A percentile compares a stretch with the other conserved stretches of the same genome.
These are phyloP conservation scores for Allenopithecus nigroviridis DNA, from an alignment of 2,797 vertebrate species.

Conservation along the genomic window DNA sequence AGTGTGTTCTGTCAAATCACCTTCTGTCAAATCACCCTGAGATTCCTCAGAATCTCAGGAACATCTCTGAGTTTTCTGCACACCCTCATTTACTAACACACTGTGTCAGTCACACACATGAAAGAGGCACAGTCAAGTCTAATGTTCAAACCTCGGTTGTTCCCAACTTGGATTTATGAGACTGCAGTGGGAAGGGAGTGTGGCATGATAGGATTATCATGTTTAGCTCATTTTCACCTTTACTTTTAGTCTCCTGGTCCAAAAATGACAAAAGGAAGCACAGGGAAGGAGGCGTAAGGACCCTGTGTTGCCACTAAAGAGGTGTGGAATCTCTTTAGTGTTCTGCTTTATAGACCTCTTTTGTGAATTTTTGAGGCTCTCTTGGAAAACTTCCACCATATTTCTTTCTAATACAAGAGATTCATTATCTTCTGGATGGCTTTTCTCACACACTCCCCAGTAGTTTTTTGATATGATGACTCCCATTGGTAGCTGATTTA, in stretches of 20 bases:
- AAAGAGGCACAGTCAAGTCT: not conserved
- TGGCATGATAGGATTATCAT: not conserved
- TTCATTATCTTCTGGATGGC: not conserved
- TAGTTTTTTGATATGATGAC: not conserved
- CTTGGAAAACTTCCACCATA: not conserved
- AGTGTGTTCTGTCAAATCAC: not conserved
- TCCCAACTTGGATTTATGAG: not conserved
- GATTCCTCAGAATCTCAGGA: not conserved
- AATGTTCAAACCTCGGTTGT: not conserved
- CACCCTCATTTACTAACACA: not conserved
- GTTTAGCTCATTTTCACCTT: not conserved
- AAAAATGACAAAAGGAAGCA: not conserved
- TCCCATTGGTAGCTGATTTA: not conserved
- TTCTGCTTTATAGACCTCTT: not conserved
- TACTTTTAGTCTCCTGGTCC: not conserved
- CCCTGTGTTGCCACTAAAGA: not conserved
- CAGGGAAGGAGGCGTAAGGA: rapidly evolving
- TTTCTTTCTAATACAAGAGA: not conserved
- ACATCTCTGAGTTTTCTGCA: not conserved
- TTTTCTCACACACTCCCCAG: not conserved
- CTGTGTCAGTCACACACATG: not conserved
- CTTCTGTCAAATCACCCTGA: not conserved
- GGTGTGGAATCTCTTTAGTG: not conserved
- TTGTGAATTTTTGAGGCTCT: not conserved
- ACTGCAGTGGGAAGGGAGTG: rapidly evolving